Evolutionary conservation across 2,797 vertebrate genomes (phyloP).

Genomic region (Tokudaia tokunoshimensis): DNA sequence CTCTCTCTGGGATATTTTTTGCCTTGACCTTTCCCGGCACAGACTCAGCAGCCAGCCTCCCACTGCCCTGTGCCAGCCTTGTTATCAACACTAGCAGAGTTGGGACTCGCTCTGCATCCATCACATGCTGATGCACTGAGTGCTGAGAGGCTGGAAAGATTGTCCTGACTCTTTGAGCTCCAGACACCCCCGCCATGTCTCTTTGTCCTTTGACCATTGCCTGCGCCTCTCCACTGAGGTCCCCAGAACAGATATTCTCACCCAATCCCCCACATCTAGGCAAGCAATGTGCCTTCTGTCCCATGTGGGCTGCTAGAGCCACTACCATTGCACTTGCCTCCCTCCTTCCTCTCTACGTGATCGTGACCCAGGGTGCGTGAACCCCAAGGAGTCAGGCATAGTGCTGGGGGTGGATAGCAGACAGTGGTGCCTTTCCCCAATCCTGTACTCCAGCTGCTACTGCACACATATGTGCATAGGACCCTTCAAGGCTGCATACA

Average conservation of each 20-base stretch:
- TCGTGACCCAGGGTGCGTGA: constrained; percentile 85
- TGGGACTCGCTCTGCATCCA: background rate
- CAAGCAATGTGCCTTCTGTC: background rate
- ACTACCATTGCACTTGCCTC: background rate
- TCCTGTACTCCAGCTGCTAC: background rate
- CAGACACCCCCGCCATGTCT: background rate
- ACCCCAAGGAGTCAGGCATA: constrained; percentile 87
- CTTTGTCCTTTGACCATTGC: background rate
- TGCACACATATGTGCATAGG: background rate
- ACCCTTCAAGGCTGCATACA: background rate
- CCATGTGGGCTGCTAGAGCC: constrained; percentile 16
- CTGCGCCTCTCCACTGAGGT: background rate
- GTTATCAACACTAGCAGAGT: constrained; percentile 44
- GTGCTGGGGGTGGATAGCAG: constrained; percentile 80
- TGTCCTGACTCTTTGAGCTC: background rate
- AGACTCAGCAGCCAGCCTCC: background rate
- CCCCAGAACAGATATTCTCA: background rate
- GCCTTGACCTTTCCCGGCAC: constrained; percentile 61
- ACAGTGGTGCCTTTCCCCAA: constrained; percentile 61
- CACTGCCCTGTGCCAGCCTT: background rate
- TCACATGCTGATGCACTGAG: no score
- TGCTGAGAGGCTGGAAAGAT: background rate
- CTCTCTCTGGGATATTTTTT: constrained; percentile 16
- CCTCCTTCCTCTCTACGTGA: constrained; percentile 62
- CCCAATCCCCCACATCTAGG: background rate